A percentile compares a stretch with the other conserved stretches of the same genome.
Evolutionary conservation across 2,888 invertebrate genomes (phyloP).

Genomic region (Cataglyphis livida): DNA sequence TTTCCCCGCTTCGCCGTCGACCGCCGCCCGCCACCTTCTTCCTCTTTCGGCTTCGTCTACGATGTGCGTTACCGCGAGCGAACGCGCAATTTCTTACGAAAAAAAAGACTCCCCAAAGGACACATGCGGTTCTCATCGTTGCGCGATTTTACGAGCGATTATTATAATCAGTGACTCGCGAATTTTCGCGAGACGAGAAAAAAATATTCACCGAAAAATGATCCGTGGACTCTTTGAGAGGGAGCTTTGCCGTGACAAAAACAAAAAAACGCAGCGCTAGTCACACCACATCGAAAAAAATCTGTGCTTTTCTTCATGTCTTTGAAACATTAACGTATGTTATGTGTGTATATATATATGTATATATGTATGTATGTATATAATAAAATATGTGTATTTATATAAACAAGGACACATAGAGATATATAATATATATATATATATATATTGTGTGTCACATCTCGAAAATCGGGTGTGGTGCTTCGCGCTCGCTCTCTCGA

Average conservation of each 20-base stretch:
- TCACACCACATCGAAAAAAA: slow-evolving; percentile 85
- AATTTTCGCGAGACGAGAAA: not conserved
- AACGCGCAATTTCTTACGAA: not conserved
- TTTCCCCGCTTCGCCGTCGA: slow-evolving; percentile 10
- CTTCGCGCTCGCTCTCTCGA: slow-evolving; percentile 77
- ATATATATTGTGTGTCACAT: slow-evolving; percentile 67
- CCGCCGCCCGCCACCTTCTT: not conserved
- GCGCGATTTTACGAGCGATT: slow-evolving; percentile 11
- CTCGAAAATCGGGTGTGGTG: slow-evolving; percentile 79
- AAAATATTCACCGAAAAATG: slow-evolving; percentile 49
- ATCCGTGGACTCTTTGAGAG: slow-evolving; percentile 71
- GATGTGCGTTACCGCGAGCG: not conserved
- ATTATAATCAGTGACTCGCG: not conserved
- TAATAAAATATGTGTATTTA: slow-evolving; percentile 70
- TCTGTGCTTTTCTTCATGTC: slow-evolving; percentile 76
- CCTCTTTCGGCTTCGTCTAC: not conserved
- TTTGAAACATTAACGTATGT: not conserved
- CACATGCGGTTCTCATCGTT: not conserved
- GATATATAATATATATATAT: slow-evolving; percentile 13
- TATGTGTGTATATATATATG: slow-evolving; percentile 66
- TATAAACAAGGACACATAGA: slow-evolving; percentile 52
- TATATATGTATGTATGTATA: slow-evolving; percentile 54
- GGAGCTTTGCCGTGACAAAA: slow-evolving; percentile 81
- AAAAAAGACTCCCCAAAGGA: not conserved
- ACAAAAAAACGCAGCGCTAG: slow-evolving; percentile 80